These are phyloP conservation scores for Pogoniulus pusillus DNA, from an alignment of 2,797 vertebrate genomes.

Conservation along the genomic window DNA sequence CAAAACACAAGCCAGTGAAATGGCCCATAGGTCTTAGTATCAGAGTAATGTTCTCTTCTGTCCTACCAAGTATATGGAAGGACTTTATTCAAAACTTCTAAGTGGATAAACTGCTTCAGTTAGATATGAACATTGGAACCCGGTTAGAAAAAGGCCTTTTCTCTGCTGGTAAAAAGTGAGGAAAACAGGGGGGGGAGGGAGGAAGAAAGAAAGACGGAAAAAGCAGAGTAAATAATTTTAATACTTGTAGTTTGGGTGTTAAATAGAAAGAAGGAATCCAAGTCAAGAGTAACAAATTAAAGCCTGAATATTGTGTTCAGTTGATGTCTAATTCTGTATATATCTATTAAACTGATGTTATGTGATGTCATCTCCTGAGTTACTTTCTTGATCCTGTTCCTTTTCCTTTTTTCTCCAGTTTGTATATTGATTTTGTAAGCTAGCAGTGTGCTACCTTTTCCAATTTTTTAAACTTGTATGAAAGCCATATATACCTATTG, in stretches of 20 bases:
- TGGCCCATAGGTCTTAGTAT: neutral
- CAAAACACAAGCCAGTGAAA: neutral
- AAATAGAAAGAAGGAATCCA: neutral
- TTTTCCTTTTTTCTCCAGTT: neutral
- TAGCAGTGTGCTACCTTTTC: conserved; percentile 45
- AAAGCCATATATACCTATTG: conserved; percentile 53
- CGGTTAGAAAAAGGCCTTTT: neutral
- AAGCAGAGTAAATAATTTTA: neutral
- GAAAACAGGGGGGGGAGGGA: neutral
- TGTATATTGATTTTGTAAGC: conserved; percentile 67
- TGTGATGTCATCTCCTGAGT: conserved; percentile 10
- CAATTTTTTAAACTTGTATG: conserved; percentile 47
- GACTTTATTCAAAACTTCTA: neutral
- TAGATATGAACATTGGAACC: neutral
- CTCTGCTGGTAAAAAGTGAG: neutral
- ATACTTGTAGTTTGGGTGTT: neutral
- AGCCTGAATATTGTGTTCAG: conserved; percentile 3
- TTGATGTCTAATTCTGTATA: conserved; percentile 54
- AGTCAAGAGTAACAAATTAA: conserved; percentile 31
- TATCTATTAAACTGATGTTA: conserved; percentile 60
- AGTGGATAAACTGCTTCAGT: neutral
- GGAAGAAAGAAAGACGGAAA: neutral
- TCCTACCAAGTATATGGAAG: neutral
- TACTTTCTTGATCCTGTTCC: conserved; percentile 25
- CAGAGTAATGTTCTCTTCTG: conserved; percentile 14